A percentile compares a stretch with the other conserved stretches of the same genome.
These are phyloP conservation scores for Phoeniculus purpureus DNA, from an alignment of 2,797 vertebrate genomes.

Conservation along the genomic window DNA sequence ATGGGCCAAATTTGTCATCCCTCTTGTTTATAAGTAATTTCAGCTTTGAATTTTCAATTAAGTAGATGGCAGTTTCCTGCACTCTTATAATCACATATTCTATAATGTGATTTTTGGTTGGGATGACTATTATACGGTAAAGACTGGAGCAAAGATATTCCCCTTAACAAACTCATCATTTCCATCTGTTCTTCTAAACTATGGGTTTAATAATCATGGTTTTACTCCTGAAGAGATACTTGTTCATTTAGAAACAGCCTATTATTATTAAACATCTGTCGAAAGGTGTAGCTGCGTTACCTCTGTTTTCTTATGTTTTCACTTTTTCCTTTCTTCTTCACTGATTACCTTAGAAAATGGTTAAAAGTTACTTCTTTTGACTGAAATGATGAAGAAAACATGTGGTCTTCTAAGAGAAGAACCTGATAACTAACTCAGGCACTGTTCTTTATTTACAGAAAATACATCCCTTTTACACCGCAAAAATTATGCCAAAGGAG, in stretches of 20 bases:
- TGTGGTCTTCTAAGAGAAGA: neutral
- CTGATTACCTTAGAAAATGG: neutral
- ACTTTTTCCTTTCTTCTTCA: neutral
- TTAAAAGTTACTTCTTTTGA: neutral
- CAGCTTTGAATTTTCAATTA: neutral
- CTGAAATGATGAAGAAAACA: neutral
- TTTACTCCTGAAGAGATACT: slow-evolving; percentile 2
- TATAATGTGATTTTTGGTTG: neutral
- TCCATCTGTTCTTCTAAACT: neutral
- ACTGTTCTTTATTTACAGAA: neutral
- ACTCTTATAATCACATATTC: neutral
- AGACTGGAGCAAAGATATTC: neutral
- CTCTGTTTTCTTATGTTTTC: neutral
- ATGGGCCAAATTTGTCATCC: neutral
- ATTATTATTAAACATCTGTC: neutral
- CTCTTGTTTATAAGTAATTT: neutral
- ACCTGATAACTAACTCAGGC: neutral
- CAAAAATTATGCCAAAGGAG: neutral
- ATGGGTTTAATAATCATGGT: neutral
- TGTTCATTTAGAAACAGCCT: neutral
- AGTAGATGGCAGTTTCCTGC: neutral
- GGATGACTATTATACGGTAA: neutral
- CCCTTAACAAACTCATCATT: neutral
- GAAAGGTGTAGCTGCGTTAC: neutral
- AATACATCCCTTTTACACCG: neutral